A percentile compares a stretch with the other conserved stretches of the same genome.
Conservation (phyloP, 2,113 vertebrate species). For the Morone saxatilis region DNA sequence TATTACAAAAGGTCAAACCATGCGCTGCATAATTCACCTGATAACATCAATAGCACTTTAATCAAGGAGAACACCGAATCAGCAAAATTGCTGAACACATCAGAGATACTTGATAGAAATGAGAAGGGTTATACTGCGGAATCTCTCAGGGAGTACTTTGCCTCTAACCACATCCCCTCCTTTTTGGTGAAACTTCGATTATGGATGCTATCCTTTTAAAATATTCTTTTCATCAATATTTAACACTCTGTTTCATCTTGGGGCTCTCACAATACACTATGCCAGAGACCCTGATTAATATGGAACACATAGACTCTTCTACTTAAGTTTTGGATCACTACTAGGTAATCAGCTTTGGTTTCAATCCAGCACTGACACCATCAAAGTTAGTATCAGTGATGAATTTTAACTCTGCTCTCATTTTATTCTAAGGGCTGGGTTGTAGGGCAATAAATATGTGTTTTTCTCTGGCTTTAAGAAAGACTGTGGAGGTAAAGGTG, state of each 20-base stretch:
- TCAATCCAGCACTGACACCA: conserved; percentile 58
- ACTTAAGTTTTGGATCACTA: conserved; percentile 67
- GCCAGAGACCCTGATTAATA: conserved; percentile 68
- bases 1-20: conserved; percentile 49
- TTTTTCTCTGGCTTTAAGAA: conserved; percentile 18
- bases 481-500: background rate
- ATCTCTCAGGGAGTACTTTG: conserved; percentile 61
- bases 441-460: conserved; percentile 15
- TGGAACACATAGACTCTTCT: conserved; percentile 58
- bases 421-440: conserved; percentile 19
- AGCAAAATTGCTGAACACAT: conserved; percentile 64
- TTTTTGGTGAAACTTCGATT: conserved; percentile 69
- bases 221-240: conserved; percentile 82
- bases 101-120: conserved; percentile 60
- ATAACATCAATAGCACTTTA: conserved; percentile 63
- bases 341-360: conserved; percentile 67
- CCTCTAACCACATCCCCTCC: conserved; percentile 67
- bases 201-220: conserved; percentile 65
- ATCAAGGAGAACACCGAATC: conserved; percentile 58
- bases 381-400: conserved; percentile 42
- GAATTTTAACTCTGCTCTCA: conserved; percentile 57
- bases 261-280: conserved; percentile 65
- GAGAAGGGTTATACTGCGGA: conserved; percentile 48
- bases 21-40: conserved; percentile 53
- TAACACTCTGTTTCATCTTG: conserved; percentile 74